Conservation (phyloP, 2,797 vertebrate species). For the Kryptopterus vitreolus region DNA sequence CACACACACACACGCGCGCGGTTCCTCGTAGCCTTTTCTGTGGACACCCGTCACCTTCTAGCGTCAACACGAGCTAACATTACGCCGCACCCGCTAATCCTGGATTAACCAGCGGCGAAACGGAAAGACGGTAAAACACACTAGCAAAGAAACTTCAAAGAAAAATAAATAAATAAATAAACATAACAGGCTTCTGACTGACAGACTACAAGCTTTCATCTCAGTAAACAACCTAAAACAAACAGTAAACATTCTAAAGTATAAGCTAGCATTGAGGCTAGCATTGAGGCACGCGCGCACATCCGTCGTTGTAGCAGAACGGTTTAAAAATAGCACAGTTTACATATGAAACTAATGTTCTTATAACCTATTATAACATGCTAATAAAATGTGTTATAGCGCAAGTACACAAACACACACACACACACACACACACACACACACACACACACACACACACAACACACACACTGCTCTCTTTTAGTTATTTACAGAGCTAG, state of each 20-base stretch:
- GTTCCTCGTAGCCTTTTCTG: constrained; percentile 22
- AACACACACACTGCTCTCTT: too few species aligned
- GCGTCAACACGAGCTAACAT: neutral
- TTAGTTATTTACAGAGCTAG: neutral
- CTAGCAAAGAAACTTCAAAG: neutral
- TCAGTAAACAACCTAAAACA: neutral
- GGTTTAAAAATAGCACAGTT: neutral
- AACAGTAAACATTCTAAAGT: neutral
- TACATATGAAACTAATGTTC: neutral
- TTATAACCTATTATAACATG: neutral
- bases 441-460: too few species aligned
- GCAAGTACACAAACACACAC: too few species aligned
- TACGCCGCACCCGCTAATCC: neutral
- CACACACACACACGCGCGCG: too few species aligned
- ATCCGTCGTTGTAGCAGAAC: neutral
- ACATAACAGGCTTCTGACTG: too few species aligned
- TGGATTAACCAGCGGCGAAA: neutral
- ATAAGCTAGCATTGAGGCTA: neutral
- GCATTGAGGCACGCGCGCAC: neutral
- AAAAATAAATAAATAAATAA: neutral
- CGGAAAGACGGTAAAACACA: neutral
- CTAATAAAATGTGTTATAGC: neutral
- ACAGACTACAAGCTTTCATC: neutral
- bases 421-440: too few species aligned
- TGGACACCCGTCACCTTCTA: neutral